phyloP scores from a whole-genome alignment of 2,113 vertebrate species.

The Alethe diademata region DNA sequence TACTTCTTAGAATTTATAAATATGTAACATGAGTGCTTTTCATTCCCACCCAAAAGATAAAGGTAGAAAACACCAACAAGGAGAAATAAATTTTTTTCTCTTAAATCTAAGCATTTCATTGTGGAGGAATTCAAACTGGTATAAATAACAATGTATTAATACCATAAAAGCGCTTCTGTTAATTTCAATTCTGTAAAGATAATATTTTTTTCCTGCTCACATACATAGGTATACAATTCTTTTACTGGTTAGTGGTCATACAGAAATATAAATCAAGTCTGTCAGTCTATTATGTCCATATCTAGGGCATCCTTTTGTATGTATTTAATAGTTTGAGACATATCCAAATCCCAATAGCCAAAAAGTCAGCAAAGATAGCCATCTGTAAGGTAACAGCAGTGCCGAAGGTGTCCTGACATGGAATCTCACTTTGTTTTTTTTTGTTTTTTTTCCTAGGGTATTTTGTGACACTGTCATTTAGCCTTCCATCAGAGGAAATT shows the following conservation, averaged over 20 bases:
- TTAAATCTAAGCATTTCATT: not conserved
- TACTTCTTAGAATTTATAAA: not conserved
- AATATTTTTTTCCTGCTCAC: not conserved
- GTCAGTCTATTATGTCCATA: not conserved
- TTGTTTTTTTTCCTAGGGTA: not conserved
- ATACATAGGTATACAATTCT: not conserved
- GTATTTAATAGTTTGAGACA: not conserved
- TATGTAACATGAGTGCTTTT: not conserved
- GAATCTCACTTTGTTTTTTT: not conserved
- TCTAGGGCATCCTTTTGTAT: not conserved
- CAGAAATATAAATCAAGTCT: not conserved
- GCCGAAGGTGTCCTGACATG: fast-evolving
- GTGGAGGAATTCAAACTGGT: not conserved
- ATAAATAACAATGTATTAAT: not conserved
- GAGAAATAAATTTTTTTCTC: not conserved
- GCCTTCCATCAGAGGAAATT: not conserved
- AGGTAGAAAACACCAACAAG: not conserved
- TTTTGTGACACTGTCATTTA: not conserved
- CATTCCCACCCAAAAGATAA: not conserved
- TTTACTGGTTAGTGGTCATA: not conserved
- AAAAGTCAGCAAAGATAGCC: not conserved
- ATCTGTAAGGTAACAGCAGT: not conserved
- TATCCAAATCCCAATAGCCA: not conserved
- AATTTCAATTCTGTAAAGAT: not conserved
- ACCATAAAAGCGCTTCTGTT: not conserved